Evolutionary conservation across 2,113 vertebrate genomes (phyloP), one percentile per base, ranked within the genome.

Genomic region (Brachyhypopomus occidentalis): DNA sequence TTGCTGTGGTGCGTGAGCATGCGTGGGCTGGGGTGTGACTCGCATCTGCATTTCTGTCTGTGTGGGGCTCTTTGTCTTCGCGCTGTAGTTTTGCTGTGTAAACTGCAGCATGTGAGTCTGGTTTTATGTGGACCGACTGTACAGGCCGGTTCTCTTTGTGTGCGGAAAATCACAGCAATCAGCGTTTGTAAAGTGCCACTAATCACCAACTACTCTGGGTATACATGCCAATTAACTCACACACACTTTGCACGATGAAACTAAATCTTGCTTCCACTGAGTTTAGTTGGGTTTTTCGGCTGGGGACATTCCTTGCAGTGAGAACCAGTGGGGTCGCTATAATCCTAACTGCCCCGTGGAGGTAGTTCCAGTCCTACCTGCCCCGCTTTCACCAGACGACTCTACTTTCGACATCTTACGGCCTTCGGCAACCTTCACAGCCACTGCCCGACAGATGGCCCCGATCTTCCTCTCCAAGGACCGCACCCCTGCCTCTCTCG

Each of bases 401-500:
- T 86, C 85, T 0, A 84, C 67, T 84, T 92, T 94, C 34, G 92
- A 62, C 38, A 93, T 90, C 79, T 92, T 92, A 80, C 95, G 96
- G 58, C 95, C 94, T 87, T 99, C 98, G 0, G 97, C 96, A 5
- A 99, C 96, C 80, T 96, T 98, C 52, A 99, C 96, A 0, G 97
- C 97, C 81, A 99, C 98, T 0, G 97, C 97, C 41, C 97, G 93
- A 90, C 97, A 99, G 77, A 99, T 93, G 2, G 96, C 97, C 23
- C 95, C 97, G 4, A 97, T 90, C 88, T 96, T 97, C 82, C 97
- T 93, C 79, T 99, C 97, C 78, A 99, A 92, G 5, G 98, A 95
- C n/a, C 98, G 96, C 14, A 99, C 97, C 0, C 97, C 98, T 0
- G 97, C 97, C 89, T 99, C 97, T 5, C 96, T 89, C 0, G 97